Evolutionary conservation across 2,888 invertebrate species (phyloP), one percentile per base, ranked within the genome.

Genomic region (Dexiosoma caninum): DNA sequence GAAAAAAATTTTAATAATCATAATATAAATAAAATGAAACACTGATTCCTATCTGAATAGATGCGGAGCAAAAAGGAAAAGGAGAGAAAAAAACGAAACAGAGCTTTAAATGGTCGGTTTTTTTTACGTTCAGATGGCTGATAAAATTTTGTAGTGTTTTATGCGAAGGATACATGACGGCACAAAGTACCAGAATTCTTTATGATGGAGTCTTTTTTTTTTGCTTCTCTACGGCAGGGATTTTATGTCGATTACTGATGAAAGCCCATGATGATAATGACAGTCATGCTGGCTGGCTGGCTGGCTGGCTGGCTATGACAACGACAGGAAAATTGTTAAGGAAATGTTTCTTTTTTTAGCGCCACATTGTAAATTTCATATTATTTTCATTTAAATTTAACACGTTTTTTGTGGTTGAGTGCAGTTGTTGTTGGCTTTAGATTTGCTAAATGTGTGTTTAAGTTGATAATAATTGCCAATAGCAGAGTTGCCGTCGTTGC

Each of bases 381-480:
- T 70, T 64, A 44, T 51, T 67, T 60, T 23, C 42, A 51, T 59
- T 75, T 66, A 46, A 42, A 49, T 49, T 64, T 37, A 2, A 5
- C 16, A 30, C 40, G 21, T 21, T n/a, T 19, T 30, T 27, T 59
- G 9, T 10, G 55, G 21, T 21, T 7, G 42, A 14, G 16, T 30
- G 12, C 57, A 23, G n/a, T 32, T 42, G 19, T 35, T 62, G 49
- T 37, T 64, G 14, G 19, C 12, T 42, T 30, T 55, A 40, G 46
- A 70, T 77, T 70, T 40, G 57, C 57, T 59, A 40, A 78, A 78
- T 71, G 57, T 64, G 57, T 64, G 42, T 78, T 78, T 78, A 78
- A 78, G 70, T 70, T 78, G 77, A 64, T 78, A 78, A 78, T 78
- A 78, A 78, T 78, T 78, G 77, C 57, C 71, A 64, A 71, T 78